phyloP scores from a whole-genome alignment of 1,140 invertebrate genomes.

The Scaptomyza hsui region DNA sequence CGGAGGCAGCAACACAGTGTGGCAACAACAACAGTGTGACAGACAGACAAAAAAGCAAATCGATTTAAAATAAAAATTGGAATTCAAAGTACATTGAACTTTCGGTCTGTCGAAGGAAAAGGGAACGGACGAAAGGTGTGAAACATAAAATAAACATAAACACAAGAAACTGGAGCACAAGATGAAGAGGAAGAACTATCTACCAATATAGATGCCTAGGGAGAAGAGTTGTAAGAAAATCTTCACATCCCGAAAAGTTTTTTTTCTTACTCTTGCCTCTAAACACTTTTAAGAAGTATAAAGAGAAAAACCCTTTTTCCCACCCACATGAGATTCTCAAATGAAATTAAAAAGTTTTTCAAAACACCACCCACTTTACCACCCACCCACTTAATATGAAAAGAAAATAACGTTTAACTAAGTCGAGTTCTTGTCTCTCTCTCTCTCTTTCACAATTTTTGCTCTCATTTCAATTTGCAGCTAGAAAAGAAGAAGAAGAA shows the following conservation, averaged over 20 bases:
- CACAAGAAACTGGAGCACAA: slow-evolving; percentile 37
- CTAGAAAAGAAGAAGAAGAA: too few species aligned
- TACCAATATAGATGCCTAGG: slow-evolving; percentile 56
- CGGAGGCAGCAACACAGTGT: too few species aligned
- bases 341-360: slow-evolving; percentile 73
- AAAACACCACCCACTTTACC: too few species aligned
- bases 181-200: not conserved
- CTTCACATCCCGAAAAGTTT: too few species aligned
- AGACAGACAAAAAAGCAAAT: slow-evolving; percentile 64
- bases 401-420: slow-evolving; percentile 42
- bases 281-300: too few species aligned
- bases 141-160: slow-evolving; percentile 50
- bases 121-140: slow-evolving; percentile 55
- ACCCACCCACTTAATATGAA: not conserved
- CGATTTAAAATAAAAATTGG: slow-evolving; percentile 51
- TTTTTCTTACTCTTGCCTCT: too few species aligned
- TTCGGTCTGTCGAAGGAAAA: too few species aligned
- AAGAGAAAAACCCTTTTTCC: slow-evolving; percentile 4
- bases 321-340: slow-evolving; percentile 39
- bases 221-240: slow-evolving; percentile 18
- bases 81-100: slow-evolving; percentile 60
- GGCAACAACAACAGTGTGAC: too few species aligned
- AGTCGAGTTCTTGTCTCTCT: slow-evolving; percentile 25
- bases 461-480: slow-evolving; percentile 39
- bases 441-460: slow-evolving; percentile 35